Conservation (phyloP, 2,888 invertebrate species). For the Phasia obesa region DNA sequence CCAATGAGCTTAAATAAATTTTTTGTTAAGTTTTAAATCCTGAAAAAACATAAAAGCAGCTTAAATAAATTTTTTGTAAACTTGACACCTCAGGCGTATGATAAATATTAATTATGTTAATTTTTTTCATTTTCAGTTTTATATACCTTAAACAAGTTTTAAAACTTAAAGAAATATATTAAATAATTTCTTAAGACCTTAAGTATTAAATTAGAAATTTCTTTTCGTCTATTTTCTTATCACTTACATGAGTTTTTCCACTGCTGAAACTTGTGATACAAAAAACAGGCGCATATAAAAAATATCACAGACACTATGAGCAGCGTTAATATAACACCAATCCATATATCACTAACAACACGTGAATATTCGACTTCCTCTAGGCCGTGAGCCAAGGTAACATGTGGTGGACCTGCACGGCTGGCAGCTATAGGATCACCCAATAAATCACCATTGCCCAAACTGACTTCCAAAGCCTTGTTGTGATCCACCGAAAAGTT, state of each 20-base stretch:
- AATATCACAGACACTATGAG: constrained; percentile 86
- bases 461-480: constrained; percentile 77
- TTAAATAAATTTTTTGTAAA: no score
- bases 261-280: constrained; percentile 86
- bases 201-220: no score
- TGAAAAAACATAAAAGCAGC: no score
- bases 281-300: constrained; percentile 86
- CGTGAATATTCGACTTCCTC: constrained; percentile 83
- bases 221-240: neutral
- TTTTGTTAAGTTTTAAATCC: no score
- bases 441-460: constrained; percentile 73
- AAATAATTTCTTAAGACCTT: no score
- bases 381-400: constrained; percentile 73
- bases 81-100: no score
- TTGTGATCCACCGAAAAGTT: constrained; percentile 79
- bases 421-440: constrained; percentile 75
- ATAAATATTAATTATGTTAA: no score
- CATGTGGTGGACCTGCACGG: constrained; percentile 74
- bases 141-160: no score
- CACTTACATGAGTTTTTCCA: constrained; percentile 86
- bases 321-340: constrained; percentile 85
- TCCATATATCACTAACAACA: constrained; percentile 86
- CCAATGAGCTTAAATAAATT: no score
- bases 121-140: no score
- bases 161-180: neutral